Evolutionary conservation across 2,888 invertebrate species (phyloP), one percentile per base, ranked within the genome.

Genomic region (Antitype chi): DNA sequence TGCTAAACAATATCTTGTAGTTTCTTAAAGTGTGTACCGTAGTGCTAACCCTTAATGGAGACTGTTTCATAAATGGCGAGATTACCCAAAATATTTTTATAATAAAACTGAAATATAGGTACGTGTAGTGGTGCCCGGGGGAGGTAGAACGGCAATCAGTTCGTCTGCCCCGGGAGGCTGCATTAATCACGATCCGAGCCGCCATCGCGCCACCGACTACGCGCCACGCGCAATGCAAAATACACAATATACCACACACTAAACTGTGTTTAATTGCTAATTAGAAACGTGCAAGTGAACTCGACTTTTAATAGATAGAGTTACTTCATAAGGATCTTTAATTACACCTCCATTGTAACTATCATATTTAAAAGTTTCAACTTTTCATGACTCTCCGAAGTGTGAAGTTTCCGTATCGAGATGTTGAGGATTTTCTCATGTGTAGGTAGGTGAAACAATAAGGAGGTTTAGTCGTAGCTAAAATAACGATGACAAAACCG

Each of bases 131-230:
- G 80, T 85, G 84, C 90, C 90, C 89, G 43, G 67, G 87, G 91
- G 93, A 91, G 90, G 85, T 79, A 69, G 89, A 85, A 88, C 92
- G 88, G 92, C 94, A 94, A 94, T 94, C 94, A 94, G 92, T 92
- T 90, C 87, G 90, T 88, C 84, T 87, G 90, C 89, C 94, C 91
- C 93, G 82, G 84, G 93, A 92, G 94, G 91, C 89, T 89, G 91
- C 93, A 92, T 93, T 94, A 94, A 94, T 94, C 94, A 94, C 91
- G 90, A 90, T 82, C 81, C 80, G 81, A 80, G 86, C 85, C 84
- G 80, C 84, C 84, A 76, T 69, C 80, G 81, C 79, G 74, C 82
- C 64, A 60, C 77, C 66, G 74, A 84, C 70, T 75, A 71, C 80
- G 84, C 84, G 82, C 84, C 68, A 81, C 85, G 79, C 86, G 86